These are phyloP conservation scores for Sparus aurata DNA, from an alignment of 2,797 vertebrate species.

Conservation along the genomic window DNA sequence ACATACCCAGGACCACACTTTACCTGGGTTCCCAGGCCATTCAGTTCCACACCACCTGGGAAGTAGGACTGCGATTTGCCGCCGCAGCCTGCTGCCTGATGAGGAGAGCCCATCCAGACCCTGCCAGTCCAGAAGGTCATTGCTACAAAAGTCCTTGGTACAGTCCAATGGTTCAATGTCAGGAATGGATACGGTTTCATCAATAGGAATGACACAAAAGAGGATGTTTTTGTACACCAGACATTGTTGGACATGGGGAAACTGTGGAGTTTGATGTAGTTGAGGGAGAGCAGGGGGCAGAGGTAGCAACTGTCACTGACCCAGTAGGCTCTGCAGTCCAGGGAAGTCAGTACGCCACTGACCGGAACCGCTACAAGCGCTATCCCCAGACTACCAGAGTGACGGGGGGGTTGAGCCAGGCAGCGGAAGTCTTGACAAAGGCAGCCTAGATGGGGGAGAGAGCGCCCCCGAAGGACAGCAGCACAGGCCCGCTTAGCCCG, in stretches of 20 bases:
- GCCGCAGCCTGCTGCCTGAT: constrained; percentile 86
- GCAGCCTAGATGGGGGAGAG: constrained; percentile 90
- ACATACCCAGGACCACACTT: too few species aligned
- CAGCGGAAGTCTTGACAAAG: constrained; percentile 92
- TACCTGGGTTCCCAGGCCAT: too few species aligned
- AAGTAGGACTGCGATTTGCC: constrained; percentile 22
- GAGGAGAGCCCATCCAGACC: constrained; percentile 88
- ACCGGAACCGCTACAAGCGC: constrained; percentile 97
- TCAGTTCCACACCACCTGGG: too few species aligned
- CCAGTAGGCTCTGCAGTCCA: constrained; percentile 98
- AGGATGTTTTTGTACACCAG: constrained; percentile 99
- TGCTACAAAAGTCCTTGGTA: constrained; percentile 99
- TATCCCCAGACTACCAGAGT: constrained; percentile 96
- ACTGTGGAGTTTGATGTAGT: constrained; percentile 99
- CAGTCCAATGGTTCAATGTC: constrained; percentile 99
- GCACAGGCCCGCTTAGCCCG: constrained; percentile 91
- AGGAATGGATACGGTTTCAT: constrained; percentile 99
- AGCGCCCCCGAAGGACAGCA: constrained; percentile 92
- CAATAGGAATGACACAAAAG: constrained; percentile 99
- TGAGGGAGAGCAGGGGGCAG: constrained; percentile 98
- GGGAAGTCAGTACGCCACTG: constrained; percentile 98
- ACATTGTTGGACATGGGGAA: constrained; percentile 99
- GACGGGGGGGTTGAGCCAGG: constrained; percentile 94
- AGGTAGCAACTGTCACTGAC: constrained; percentile 98
- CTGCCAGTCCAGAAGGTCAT: constrained; percentile 99